Percentiles rank a stretch among this genome's conserved stretches.
Evolutionary conservation across 2,113 vertebrate species (phyloP).

Genomic region (Hippocampus barbouri): DNA sequence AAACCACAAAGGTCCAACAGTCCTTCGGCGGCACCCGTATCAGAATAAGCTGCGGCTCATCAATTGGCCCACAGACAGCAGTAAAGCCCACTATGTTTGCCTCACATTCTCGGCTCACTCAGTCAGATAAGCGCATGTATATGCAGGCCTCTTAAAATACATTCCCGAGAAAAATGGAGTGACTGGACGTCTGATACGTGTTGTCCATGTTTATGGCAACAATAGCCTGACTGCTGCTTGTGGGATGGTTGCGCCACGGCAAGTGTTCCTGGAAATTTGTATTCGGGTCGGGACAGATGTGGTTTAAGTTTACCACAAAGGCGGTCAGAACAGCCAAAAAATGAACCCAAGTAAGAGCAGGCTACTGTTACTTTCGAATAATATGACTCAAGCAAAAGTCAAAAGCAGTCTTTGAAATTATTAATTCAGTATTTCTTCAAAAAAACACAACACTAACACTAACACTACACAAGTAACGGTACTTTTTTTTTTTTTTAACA

Average conservation of each 20-base stretch:
- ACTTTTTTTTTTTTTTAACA: too few species aligned
- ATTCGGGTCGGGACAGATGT: conserved; percentile 5
- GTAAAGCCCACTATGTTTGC: conserved; percentile 56
- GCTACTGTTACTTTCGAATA: neutral
- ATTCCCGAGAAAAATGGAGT: conserved; percentile 64
- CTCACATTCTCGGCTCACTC: conserved; percentile 65
- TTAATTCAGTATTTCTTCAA: too few species aligned
- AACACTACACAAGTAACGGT: too few species aligned
- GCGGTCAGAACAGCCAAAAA: neutral
- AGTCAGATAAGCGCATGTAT: conserved; percentile 64
- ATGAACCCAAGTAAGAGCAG: neutral
- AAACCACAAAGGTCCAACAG: conserved; percentile 6
- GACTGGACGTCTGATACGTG: conserved; percentile 44
- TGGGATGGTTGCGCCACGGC: conserved; percentile 42
- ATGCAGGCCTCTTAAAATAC: conserved; percentile 69
- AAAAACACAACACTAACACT: too few species aligned
- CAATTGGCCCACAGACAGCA: conserved; percentile 41
- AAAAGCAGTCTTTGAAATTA: neutral
- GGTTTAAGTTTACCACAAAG: neutral
- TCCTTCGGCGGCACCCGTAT: conserved; percentile 5
- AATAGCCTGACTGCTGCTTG: conserved; percentile 51
- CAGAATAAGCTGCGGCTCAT: conserved; percentile 34
- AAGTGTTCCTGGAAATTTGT: conserved; percentile 38
- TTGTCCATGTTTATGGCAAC: conserved; percentile 59
- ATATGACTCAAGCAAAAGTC: neutral